Base-by-base conservation (phyloP, 2,113 vertebrate species). In the Pelecanus crispus region DNA sequence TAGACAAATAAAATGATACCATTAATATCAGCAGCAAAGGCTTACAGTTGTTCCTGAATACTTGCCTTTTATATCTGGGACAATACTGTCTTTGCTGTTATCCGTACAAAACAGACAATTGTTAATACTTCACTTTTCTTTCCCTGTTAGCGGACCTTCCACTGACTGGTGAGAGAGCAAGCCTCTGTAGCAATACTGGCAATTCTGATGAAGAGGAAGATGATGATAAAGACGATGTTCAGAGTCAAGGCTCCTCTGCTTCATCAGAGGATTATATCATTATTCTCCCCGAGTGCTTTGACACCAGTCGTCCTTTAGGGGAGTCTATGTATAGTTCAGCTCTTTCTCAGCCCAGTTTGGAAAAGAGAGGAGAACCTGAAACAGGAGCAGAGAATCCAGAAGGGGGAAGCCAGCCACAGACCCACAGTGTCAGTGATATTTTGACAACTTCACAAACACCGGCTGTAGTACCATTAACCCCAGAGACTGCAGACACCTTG, bases 201-300 rank as follows among this genome's bases (percentile, higher is more conserved):
- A 90, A 90, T 19, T 91, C 90, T 74, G 94, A 92, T 59, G 98
- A 94, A 61, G 98, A 97, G 13, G 95, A 98, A 8, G 97, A 96
- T 38, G 98, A 99, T 86, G 94, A 96, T 49, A 98, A 98, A 97
- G 99, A 99, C 83, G 99, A 99, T 91, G 89, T 91, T 44, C 98
- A 98, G 88, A 99, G 99, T 94, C 99, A 99, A 92, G 98, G 97
- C 32, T 99, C 99, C 36, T 99, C 99, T 45, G 97, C 98, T 34
- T 99, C 99, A 9, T 99, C 99, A 1, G 99, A 99, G 96, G 99
- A 99, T 94, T 99, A 99, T 78, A 99, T 99, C 97, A 99, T 99
- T 50, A 98, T 99, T 93, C 98, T 99, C 45, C 99, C 99, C 0
- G 99, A 99, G 92, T 99, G 99, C 95, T 99, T 99, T 73, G 99